phyloP scores from a whole-genome alignment of 2,113 vertebrate species.

The Muntiacus reevesi region DNA sequence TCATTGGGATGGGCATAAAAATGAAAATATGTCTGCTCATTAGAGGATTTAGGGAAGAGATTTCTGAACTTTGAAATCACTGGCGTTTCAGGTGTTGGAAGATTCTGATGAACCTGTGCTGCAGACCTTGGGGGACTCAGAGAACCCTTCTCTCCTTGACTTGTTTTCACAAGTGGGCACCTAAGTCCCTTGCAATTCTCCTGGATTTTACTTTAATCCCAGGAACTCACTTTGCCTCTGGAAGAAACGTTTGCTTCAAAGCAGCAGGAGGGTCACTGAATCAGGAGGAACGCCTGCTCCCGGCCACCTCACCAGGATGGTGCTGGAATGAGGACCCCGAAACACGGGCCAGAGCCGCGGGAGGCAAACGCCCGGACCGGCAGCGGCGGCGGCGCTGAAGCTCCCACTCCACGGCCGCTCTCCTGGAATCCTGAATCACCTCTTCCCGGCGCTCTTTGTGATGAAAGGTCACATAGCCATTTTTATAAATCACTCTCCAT shows the following conservation, averaged over 20 bases:
- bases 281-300: accelerated
- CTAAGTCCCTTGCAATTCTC: neutral
- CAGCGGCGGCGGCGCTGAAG: accelerated
- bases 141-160: neutral
- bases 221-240: neutral
- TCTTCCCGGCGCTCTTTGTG: accelerated
- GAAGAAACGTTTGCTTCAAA: neutral
- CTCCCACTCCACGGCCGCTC: accelerated
- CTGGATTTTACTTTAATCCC: neutral
- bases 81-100: too few relatives aligned
- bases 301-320: accelerated
- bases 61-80: neutral
- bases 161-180: neutral
- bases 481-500: neutral
- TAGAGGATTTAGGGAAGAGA: neutral
- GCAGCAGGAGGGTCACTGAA: neutral
- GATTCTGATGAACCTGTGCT: accelerated
- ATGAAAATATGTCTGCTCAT: accelerated
- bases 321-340: accelerated
- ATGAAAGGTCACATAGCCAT: neutral
- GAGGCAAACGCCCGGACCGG: accelerated
- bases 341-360: accelerated
- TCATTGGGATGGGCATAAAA: neutral
- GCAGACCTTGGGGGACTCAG: neutral
- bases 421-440: accelerated